Conservation (phyloP, 2,113 vertebrate genomes). For the Datnioides undecimradiatus region DNA sequence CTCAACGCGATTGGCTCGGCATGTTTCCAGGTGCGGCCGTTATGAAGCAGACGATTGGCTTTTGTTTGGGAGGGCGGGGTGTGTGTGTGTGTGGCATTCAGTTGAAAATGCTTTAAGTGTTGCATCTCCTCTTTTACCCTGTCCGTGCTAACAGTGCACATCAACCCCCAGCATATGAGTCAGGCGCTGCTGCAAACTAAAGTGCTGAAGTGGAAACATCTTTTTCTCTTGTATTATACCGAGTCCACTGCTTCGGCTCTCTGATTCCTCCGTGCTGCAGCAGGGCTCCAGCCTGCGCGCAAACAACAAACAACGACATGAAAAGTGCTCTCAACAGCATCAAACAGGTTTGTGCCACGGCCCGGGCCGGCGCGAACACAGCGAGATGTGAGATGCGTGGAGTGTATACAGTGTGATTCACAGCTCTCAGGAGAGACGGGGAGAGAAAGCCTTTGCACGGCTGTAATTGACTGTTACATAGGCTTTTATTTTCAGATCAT, state of each 20-base stretch:
- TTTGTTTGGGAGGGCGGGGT: too few species aligned
- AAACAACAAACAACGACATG: background rate
- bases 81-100: too few species aligned
- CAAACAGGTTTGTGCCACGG: background rate
- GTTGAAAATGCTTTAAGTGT: too few species aligned
- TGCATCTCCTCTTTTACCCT: too few species aligned
- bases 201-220: background rate
- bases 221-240: background rate
- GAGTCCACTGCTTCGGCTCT: background rate
- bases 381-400: conserved; percentile 7
- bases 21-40: too few species aligned
- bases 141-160: background rate
- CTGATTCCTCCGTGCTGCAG: background rate
- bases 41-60: too few species aligned
- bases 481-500: conserved; percentile 30
- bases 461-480: conserved; percentile 33
- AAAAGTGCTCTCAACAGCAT: conserved; percentile 17
- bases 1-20: too few species aligned
- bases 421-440: conserved; percentile 5
- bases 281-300: background rate
- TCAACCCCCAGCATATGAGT: background rate
- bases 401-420: conserved; percentile 25
- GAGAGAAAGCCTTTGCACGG: conserved; percentile 7
- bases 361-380: background rate
- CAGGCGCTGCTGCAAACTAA: background rate